phyloP scores from a whole-genome alignment of 2,113 vertebrate genomes.

The Rhegmatorhina hoffmannsi region DNA sequence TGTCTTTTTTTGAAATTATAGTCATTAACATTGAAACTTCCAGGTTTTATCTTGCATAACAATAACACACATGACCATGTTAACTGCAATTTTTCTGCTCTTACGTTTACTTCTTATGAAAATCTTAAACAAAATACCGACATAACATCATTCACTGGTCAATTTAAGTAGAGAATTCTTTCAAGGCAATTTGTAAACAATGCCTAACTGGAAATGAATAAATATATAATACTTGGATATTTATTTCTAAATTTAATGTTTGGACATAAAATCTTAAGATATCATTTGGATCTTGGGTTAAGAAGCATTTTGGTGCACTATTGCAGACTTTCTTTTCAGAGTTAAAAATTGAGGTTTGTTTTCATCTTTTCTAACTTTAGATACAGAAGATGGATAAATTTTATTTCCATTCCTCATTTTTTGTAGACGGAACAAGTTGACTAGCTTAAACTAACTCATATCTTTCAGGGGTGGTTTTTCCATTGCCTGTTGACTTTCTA shows the following conservation, averaged over 20 bases:
- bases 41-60: neutral
- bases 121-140: neutral
- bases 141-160: rapidly evolving
- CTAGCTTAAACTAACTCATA: neutral
- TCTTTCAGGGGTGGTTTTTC: neutral
- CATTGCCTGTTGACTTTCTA: neutral
- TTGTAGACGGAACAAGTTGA: neutral
- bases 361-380: neutral
- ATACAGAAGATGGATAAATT: neutral
- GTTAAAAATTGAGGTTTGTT: neutral
- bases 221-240: too few relatives aligned
- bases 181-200: neutral
- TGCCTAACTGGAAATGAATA: neutral
- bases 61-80: neutral
- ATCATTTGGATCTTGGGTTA: neutral
- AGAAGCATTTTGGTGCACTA: neutral
- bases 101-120: rapidly evolving
- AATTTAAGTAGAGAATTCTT: neutral
- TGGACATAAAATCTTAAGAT: neutral
- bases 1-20: slow-evolving; percentile 27
- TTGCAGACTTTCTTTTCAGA: neutral
- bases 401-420: neutral
- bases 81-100: neutral
- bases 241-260: neutral
- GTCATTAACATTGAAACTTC: slow-evolving; percentile 24